Base-by-base conservation (phyloP, 2,888 invertebrate genomes). In the Brachypalpus laphriformis region DNA sequence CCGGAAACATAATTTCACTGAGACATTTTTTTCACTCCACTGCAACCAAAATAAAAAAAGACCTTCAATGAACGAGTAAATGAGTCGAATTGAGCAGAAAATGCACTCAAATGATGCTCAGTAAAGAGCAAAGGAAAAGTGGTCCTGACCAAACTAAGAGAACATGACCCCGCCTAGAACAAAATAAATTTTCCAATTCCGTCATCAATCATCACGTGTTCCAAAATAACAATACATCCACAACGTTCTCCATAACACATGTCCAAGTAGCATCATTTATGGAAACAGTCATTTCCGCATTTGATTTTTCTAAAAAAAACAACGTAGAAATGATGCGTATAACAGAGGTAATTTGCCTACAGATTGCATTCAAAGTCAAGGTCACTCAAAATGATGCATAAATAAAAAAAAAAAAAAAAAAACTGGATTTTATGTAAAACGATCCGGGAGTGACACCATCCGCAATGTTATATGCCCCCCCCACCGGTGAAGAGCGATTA, bases 301-400 rank as follows among this genome's bases (percentile, higher is more conserved):
- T 47, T n/a, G n/a, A n/a, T n/a, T n/a, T 51, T 25, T 1, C n/a
- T 40, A 3, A 40, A 25, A 25, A 49, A 47, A 18, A 20, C 11
- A 20, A 11, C 11, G 11, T 59, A n/a, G 14, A 25, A 20, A 25
- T 42, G 28, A 45, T 9, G 16, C 9, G 31, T n/a, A n/a, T n/a
- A n/a, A n/a, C n/a, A n/a, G n/a, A 28, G 18, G 22, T 25, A 49
- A n/a, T 8, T 1, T n/a, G 20, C 49, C 40, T 47, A 61, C 25
- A 22, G 1, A 28, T 63, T 49, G 20, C 31, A 45, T 45, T 51
- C 56, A 56, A 57, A 47, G 65, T 72, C 71, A 72, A 72, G 71
- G 71, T 72, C 71, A 72, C 11, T 71, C 47, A 34, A 34, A 18
- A 31, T 37, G 16, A 31, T 28, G 31, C 14, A 47, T 9, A 25